Percentiles rank a stretch among this genome's conserved stretches.
Conservation (phyloP, 2,797 vertebrate genomes). For the Myripristis murdjan region DNA sequence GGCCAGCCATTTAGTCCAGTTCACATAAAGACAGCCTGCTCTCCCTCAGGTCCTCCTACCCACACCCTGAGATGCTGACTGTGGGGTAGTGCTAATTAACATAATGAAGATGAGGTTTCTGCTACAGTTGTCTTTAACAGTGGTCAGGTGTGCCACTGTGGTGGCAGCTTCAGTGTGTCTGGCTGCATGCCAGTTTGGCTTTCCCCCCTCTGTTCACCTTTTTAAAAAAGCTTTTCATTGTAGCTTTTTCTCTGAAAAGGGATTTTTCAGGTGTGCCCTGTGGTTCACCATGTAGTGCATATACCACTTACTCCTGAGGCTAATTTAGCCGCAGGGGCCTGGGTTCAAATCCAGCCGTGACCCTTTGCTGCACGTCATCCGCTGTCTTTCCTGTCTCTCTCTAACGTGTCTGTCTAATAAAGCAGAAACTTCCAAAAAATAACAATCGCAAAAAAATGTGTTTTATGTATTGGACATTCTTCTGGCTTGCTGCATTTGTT, state of each 20-base stretch:
- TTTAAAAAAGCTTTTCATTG: background rate
- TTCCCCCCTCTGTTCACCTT: conserved; percentile 16
- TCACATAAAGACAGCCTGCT: conserved; percentile 75
- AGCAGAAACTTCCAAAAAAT: too few species aligned
- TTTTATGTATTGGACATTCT: conserved; percentile 16
- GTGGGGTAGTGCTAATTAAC: conserved; percentile 83
- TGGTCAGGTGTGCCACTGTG: conserved; percentile 74
- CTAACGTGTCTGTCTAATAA: too few species aligned
- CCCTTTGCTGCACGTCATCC: too few species aligned
- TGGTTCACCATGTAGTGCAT: too few species aligned
- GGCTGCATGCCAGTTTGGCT: conserved; percentile 41
- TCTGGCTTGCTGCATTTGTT: conserved; percentile 1
- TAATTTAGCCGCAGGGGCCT: too few species aligned
- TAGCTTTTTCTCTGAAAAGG: background rate
- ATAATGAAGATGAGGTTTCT: conserved; percentile 79
- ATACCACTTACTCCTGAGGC: too few species aligned
- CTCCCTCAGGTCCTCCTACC: conserved; percentile 77
- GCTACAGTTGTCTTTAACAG: conserved; percentile 75
- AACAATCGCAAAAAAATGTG: too few species aligned
- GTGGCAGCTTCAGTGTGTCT: conserved; percentile 11
- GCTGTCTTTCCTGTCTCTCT: too few species aligned
- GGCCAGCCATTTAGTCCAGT: conserved; percentile 81
- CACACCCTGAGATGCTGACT: conserved; percentile 76
- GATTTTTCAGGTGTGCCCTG: too few species aligned
- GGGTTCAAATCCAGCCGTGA: too few species aligned